Percentiles rank a stretch among this genome's conserved stretches.
Conservation (phyloP, 2,888 invertebrate species). For the Lepidochrysops patricia region DNA sequence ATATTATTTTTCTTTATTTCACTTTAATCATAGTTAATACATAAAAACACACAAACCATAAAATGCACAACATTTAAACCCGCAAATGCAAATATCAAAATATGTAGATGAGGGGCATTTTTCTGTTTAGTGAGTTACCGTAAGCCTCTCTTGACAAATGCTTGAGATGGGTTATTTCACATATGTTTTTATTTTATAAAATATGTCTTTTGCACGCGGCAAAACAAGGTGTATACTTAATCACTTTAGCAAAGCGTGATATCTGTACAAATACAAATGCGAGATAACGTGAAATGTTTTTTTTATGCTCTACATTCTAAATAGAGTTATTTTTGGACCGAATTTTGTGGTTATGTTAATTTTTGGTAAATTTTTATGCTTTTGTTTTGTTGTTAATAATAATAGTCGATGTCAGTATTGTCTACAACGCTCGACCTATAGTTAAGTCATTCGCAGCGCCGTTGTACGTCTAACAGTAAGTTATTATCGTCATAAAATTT, state of each 20-base stretch:
- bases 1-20: too few relatives aligned
- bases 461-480: too few relatives aligned
- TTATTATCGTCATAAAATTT: not conserved
- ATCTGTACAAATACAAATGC: not conserved
- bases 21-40: too few relatives aligned
- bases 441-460: too few relatives aligned
- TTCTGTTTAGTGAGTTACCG: conserved; percentile 61
- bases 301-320: not conserved
- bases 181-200: conserved; percentile 47
- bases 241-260: not conserved
- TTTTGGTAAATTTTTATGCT: too few relatives aligned
- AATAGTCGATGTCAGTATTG: too few relatives aligned
- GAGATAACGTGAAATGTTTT: not conserved
- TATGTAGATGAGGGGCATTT: conserved; percentile 42
- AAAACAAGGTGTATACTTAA: not conserved
- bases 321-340: not conserved
- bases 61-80: conserved; percentile 13
- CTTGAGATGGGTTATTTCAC: conserved; percentile 68
- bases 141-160: conserved; percentile 72
- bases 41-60: not conserved
- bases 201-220: conserved; percentile 32
- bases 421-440: too few relatives aligned
- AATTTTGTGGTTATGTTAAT: too few relatives aligned
- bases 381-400: too few relatives aligned
- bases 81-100: conserved; percentile 43